phyloP scores from a whole-genome alignment of 2,113 vertebrate species.

The Cheilinus undulatus region DNA sequence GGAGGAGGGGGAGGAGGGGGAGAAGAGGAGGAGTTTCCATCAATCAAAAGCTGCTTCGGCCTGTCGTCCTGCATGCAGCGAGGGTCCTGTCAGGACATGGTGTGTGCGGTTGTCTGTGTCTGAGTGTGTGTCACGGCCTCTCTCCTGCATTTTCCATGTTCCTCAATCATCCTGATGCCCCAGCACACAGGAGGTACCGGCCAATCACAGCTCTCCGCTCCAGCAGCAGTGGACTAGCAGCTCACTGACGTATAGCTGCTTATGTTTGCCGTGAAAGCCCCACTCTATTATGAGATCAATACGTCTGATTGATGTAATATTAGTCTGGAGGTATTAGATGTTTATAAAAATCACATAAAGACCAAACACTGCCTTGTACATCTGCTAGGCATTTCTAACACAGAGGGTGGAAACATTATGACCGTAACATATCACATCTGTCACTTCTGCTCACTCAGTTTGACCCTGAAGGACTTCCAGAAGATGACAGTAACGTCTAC shows the following conservation, averaged over 20 bases:
- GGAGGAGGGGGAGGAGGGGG: conserved; percentile 6
- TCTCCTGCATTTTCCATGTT: conserved; percentile 32
- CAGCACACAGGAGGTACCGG: conserved; percentile 15
- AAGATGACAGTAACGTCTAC: conserved; percentile 13
- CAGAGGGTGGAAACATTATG: not conserved
- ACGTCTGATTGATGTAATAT: conserved; percentile 21
- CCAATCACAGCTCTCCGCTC: conserved; percentile 44
- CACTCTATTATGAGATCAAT: conserved; percentile 12
- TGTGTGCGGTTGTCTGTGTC: conserved; percentile 13
- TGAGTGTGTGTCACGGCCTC: conserved; percentile 25
- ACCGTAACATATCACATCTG: conserved; percentile 19
- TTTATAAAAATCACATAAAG: conserved; percentile 29
- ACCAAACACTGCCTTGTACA: not conserved
- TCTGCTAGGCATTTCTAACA: not conserved
- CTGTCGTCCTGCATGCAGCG: conserved; percentile 24
- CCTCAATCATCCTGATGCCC: conserved; percentile 59
- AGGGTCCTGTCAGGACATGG: conserved; percentile 60
- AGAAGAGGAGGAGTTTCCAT: conserved; percentile 48
- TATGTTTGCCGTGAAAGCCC: conserved; percentile 26
- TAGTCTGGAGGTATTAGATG: conserved; percentile 17
- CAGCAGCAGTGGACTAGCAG: conserved; percentile 6
- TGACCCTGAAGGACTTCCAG: conserved; percentile 29
- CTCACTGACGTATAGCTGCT: conserved; percentile 43
- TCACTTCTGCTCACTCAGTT: conserved; percentile 21
- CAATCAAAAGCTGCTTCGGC: conserved; percentile 73